These are phyloP conservation scores for Agrotis exclamationis DNA, from an alignment of 2,888 invertebrate genomes.

Conservation along the genomic window DNA sequence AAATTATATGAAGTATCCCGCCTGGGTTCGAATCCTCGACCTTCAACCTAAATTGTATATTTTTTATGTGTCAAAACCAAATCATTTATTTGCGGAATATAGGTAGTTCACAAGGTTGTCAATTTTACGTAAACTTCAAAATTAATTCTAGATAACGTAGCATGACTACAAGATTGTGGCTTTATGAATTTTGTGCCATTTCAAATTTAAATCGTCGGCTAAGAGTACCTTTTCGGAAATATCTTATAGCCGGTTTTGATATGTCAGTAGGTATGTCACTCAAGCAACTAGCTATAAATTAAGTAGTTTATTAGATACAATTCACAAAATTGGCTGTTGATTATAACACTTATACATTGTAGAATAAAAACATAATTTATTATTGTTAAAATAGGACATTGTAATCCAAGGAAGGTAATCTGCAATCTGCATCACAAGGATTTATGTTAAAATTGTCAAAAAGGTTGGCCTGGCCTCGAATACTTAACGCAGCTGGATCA, in stretches of 20 bases:
- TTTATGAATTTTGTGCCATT: not conserved
- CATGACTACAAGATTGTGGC: not conserved
- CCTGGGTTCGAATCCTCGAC: too few species aligned
- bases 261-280: slow-evolving; percentile 1
- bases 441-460: slow-evolving; percentile 9
- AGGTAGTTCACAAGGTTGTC: too few species aligned
- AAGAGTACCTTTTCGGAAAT: not conserved
- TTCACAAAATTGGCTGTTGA: not conserved
- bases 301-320: not conserved
- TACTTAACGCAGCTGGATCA: slow-evolving; percentile 8
- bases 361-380: not conserved
- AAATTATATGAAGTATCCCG: too few species aligned
- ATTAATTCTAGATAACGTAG: not conserved
- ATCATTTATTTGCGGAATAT: too few species aligned
- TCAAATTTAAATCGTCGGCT: too few species aligned
- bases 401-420: slow-evolving; percentile 17
- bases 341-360: not conserved
- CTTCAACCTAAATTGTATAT: too few species aligned
- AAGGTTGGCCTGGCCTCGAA: slow-evolving; percentile 12
- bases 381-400: slow-evolving; percentile 4
- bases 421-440: slow-evolving; percentile 17
- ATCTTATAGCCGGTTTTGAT: slow-evolving; percentile 3
- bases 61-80: too few species aligned
- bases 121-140: too few species aligned
- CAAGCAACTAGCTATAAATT: not conserved